These are phyloP conservation scores for Lutraria rhynchaena DNA, from an alignment of 1,140 invertebrate genomes.

Conservation along the genomic window DNA sequence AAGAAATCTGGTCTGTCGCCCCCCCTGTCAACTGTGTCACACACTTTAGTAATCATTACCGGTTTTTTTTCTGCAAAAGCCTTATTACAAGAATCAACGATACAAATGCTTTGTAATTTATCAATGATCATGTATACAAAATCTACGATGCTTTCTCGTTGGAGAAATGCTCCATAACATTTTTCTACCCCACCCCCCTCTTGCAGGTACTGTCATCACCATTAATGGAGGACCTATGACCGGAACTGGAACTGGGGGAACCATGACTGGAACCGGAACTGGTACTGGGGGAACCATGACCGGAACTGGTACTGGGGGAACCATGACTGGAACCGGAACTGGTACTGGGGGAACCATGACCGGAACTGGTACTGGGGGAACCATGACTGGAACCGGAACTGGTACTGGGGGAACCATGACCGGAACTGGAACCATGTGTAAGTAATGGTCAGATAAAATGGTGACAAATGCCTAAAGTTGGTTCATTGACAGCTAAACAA, in stretches of 20 bases:
- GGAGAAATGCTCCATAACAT: too few species aligned
- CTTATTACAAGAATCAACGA: too few species aligned
- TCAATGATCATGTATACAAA: too few species aligned
- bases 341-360: neutral
- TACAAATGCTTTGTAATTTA: neutral
- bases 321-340: slow-evolving; percentile 1
- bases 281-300: neutral
- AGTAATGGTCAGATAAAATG: too few species aligned
- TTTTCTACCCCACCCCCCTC: too few species aligned
- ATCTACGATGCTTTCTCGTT: too few species aligned
- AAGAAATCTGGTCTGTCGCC: too few species aligned
- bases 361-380: slow-evolving; percentile 5
- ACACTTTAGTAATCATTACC: too few species aligned
- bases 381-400: neutral
- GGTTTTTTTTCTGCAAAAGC: too few species aligned
- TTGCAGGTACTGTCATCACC: neutral
- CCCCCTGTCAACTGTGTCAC: too few species aligned
- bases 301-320: neutral
- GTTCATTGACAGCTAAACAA: too few species aligned
- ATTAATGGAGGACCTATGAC: neutral
- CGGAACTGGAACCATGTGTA: neutral
- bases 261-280: neutral
- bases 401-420: neutral
- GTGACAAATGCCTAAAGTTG: too few species aligned
- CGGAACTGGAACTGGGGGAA: neutral